phyloP scores from a whole-genome alignment of 2,113 vertebrate species.

The Otus sunia region DNA sequence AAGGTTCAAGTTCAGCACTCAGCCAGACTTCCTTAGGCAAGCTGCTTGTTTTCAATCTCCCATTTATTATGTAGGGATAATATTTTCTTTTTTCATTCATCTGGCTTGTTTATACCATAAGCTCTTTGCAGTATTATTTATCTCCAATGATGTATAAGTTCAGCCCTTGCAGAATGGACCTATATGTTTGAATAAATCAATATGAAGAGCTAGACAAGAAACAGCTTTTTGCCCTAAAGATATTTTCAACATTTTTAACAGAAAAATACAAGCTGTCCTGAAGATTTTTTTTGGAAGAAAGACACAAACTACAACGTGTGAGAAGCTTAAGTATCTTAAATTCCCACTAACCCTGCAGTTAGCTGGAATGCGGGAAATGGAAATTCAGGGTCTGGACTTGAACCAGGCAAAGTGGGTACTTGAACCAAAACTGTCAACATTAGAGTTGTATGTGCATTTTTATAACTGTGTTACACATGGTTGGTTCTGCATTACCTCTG shows the following conservation, averaged over 20 bases:
- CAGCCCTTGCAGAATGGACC: background rate
- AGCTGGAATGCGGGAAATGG: background rate
- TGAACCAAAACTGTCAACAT: background rate
- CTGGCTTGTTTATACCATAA: conserved; percentile 39
- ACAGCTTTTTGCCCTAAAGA: conserved; percentile 31
- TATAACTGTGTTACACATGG: background rate
- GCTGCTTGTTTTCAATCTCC: background rate
- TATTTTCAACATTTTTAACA: conserved; percentile 18
- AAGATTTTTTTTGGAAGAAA: background rate
- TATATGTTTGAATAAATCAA: conserved; percentile 54
- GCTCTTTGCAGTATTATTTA: conserved; percentile 37
- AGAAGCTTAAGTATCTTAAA: background rate
- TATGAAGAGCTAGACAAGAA: background rate
- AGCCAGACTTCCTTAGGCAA: background rate
- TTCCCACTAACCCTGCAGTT: background rate
- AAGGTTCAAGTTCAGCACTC: background rate
- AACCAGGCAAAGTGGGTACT: background rate
- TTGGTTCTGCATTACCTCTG: background rate
- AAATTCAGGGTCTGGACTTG: background rate
- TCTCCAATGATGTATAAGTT: conserved; percentile 22
- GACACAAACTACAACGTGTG: background rate
- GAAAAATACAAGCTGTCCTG: background rate
- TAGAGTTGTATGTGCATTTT: background rate
- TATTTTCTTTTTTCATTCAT: conserved; percentile 50
- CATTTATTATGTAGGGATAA: conserved; percentile 11